Conservation (phyloP, 2,797 vertebrate genomes). For the Sebastes paucispinis region DNA sequence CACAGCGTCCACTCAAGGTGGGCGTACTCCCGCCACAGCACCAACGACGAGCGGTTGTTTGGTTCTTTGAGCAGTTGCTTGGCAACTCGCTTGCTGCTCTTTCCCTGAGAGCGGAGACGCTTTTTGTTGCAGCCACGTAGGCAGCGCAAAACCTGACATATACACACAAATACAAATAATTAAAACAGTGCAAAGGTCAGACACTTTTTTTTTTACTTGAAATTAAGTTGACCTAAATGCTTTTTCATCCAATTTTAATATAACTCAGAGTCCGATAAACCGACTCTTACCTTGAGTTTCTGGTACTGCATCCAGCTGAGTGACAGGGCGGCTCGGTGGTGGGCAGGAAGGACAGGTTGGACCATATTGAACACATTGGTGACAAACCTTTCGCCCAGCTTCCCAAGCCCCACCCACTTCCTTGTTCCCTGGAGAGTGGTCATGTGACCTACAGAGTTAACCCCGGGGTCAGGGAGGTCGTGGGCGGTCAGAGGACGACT, state of each 20-base stretch:
- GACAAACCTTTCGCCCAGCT: conserved; percentile 91
- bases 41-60: conserved; percentile 87
- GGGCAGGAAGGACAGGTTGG: conserved; percentile 79
- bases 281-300: conserved; percentile 87
- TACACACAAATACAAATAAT: background rate
- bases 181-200: background rate
- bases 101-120: conserved; percentile 88
- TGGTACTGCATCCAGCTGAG: conserved; percentile 90
- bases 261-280: background rate
- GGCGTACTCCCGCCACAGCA: conserved; percentile 91
- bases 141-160: conserved; percentile 84
- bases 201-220: background rate
- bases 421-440: conserved; percentile 76
- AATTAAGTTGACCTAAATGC: background rate
- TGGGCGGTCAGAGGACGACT: conserved; percentile 82
- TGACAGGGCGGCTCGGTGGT: conserved; percentile 82
- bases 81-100: conserved; percentile 89
- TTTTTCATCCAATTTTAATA: background rate
- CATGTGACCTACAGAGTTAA: conserved; percentile 86
- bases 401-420: conserved; percentile 82
- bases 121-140: conserved; percentile 86
- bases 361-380: conserved; percentile 84
- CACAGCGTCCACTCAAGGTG: conserved; percentile 94
- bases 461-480: conserved; percentile 74
- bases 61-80: conserved; percentile 95